Evolutionary conservation across 23 tunicate species (phyloP).

Genomic region (Oikopleura dioica): DNA sequence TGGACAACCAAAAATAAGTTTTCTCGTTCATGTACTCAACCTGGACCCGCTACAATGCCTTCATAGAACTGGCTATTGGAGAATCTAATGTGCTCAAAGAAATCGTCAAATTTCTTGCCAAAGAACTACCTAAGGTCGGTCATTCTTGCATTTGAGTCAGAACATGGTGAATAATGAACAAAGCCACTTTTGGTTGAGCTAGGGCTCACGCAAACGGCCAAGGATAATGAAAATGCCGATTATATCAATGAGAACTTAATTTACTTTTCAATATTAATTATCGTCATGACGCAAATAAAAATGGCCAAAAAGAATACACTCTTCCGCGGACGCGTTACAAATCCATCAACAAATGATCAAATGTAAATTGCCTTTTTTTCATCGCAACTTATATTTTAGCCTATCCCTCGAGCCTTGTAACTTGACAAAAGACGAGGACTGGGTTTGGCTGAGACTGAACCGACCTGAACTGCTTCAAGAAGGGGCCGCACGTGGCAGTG

Average conservation of each 20-base stretch:
- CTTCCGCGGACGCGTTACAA: background rate
- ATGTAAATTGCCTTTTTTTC: background rate
- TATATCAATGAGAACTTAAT: too few relatives aligned
- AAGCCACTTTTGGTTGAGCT: background rate
- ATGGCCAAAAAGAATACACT: background rate
- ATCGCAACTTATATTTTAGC: background rate
- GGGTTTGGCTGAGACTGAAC: background rate
- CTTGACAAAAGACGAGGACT: background rate
- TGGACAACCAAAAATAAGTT: too few relatives aligned
- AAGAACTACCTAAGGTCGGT: too few relatives aligned
- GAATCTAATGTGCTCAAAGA: background rate
- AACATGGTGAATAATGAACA: too few relatives aligned
- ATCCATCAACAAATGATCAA: background rate
- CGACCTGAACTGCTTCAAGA: background rate
- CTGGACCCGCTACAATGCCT: background rate
- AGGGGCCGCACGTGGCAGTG: background rate
- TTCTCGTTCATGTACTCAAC: background rate
- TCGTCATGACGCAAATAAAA: too few relatives aligned
- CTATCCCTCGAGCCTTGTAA: background rate
- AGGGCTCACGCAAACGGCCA: too few relatives aligned
- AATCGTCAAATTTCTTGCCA: background rate
- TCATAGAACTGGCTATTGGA: background rate
- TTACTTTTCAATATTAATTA: too few relatives aligned
- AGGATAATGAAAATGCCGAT: too few relatives aligned
- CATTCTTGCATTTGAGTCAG: too few relatives aligned